Base-by-base conservation (phyloP, 2,888 invertebrate genomes). In the Aleiodes alternator region DNA sequence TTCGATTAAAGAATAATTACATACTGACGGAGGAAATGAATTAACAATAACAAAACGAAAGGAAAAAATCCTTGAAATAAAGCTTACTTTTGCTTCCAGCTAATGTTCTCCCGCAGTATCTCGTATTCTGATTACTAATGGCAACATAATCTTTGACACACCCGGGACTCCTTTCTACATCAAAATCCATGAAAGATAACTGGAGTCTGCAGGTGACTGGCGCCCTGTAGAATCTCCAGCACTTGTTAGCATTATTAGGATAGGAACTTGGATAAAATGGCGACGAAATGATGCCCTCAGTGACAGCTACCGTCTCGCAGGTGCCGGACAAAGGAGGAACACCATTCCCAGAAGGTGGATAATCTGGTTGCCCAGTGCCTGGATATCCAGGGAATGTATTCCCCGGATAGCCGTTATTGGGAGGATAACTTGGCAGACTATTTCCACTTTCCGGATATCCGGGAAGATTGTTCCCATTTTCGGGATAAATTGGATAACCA, bases 191-290 rank as follows among this genome's bases (percentile, higher is more conserved):
- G 79, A 91, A 85, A 9, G 84, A 82, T 14, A 91, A 51, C 75
- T 88, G 86, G 43, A 91, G 79, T 53, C 83, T 84, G 78, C 91
- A 91, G 76, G 84, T 87, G 53, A 89, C 89, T n/a, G 88, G 85
- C 61, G 84, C 83, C 78, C 87, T 88, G 57, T 84, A 81, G 77
- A 91, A 90, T 77, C 91, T 90, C 73, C 90, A 91, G 79, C 91
- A 91, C 66, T 87, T 80, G 73, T 89, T 87, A 56, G 89, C 75
- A 80, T 90, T 90, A 73, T 83, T 83, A 0, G 90, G 89, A 84
- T 91, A 91, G 76, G 82, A 85, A 72, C 84, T 84, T 3, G 91
- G 91, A 86, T 91, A 91, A 53, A 88, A 87, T 2, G 90, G 90
- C 72, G 90, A 90, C 53, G 86, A 86, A 50, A 91, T 84, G 59